Conservation (phyloP, 2,888 invertebrate species). For the Carabus problematicus region DNA sequence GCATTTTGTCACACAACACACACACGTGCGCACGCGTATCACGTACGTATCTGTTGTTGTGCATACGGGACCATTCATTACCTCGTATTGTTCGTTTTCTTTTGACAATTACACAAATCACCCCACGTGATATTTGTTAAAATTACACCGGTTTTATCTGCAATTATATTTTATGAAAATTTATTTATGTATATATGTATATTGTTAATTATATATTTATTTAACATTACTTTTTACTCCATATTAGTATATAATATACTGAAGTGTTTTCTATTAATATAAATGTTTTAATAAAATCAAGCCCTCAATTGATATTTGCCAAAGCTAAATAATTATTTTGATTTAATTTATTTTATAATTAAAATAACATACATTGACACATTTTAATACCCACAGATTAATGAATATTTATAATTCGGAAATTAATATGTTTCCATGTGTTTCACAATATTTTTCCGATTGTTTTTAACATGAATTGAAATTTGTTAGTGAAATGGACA, state of each 20-base stretch:
- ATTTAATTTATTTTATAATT: conserved; percentile 33
- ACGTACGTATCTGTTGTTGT: neutral
- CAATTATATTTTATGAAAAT: no score
- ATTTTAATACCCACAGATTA: neutral
- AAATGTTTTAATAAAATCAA: no score
- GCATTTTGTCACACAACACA: conserved; percentile 1
- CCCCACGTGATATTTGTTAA: no score
- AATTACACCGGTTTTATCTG: no score
- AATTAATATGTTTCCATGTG: no score
- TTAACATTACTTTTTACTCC: neutral
- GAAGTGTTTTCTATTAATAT: no score
- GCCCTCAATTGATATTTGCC: conserved; percentile 13
- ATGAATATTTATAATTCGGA: no score
- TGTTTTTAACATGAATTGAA: no score
- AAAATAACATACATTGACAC: conserved; percentile 27
- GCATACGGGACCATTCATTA: neutral
- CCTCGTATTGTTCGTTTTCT: conserved; percentile 2
- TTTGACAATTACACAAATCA: no score
- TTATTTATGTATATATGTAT: neutral
- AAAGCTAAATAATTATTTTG: conserved; percentile 32
- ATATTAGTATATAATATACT: neutral
- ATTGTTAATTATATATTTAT: neutral
- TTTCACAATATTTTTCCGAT: no score
- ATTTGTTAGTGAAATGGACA: no score
- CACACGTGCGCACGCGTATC: neutral